Conservation (phyloP, 1,140 invertebrate species). For the Dolichoris vasculosae region DNA sequence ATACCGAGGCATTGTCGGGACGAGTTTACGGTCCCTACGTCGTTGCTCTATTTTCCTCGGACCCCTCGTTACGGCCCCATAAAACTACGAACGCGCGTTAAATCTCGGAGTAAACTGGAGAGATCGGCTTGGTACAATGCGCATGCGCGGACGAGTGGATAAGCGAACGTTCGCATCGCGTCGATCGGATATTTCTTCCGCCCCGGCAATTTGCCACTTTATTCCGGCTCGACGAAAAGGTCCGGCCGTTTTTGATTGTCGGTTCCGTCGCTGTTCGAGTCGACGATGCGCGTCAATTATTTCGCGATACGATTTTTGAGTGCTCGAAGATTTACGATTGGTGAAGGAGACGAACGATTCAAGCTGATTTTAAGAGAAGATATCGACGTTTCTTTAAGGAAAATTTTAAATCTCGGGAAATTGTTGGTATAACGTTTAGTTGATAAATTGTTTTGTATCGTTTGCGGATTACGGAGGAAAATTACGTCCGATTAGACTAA, state of each 20-base stretch:
- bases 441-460: too few relatives aligned
- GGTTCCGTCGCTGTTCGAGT: background rate
- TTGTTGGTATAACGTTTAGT: too few relatives aligned
- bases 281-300: background rate
- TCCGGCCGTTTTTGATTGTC: background rate
- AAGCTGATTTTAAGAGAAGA: too few relatives aligned
- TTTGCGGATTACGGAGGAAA: too few relatives aligned
- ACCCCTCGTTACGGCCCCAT: background rate
- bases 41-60: slow-evolving; percentile 5
- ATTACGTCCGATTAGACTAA: too few relatives aligned
- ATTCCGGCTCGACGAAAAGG: too few relatives aligned
- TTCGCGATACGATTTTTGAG: too few relatives aligned
- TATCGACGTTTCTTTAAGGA: too few relatives aligned
- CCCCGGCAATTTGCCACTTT: background rate
- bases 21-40: background rate
- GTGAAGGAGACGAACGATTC: too few relatives aligned
- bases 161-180: background rate
- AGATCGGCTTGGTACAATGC: slow-evolving; percentile 45
- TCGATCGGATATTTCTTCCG: background rate
- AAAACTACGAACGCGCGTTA: background rate
- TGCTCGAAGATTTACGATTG: too few relatives aligned
- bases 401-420: too few relatives aligned
- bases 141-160: background rate
- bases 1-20: background rate
- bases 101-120: slow-evolving; percentile 61